Base-by-base conservation (phyloP, 1,140 invertebrate species). In the Drosophila kepulauana region DNA sequence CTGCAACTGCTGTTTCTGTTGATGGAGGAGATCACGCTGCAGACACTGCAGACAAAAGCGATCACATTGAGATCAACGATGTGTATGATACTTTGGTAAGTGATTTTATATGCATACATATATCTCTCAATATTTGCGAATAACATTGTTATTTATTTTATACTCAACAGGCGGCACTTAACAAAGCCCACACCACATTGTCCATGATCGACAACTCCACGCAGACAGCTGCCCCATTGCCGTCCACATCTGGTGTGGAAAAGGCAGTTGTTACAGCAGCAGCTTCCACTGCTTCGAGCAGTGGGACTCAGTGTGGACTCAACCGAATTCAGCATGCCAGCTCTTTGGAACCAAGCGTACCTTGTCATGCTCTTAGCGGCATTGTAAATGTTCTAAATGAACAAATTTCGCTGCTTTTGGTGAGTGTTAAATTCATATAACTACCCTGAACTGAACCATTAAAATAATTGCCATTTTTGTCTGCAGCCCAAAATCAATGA, bases 401-500 rank as follows among this genome's bases (percentile, higher is more conserved):
- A 64, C 94, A 95, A 77, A 93, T 95, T 72, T 94, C 94, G 52
- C 92, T 94, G 75, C 91, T 95, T 82, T 92, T 95, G 93, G 94
- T 95, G 88, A 82, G 92, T 91, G 45, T 46, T 0, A 13, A 30
- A 28, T n/a, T 46, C 11, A 30, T 35, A 2, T 35, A 35, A 8
- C 5, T 15, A 20, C 1, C 16, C 1, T 59, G 2, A 16, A 11
- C 1, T 59, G 1, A 16, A 38, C 2, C 6, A 13, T 33, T 35
- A 62, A 41, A 25, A 43, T 16, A 0, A 7, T 56, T 77, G n/a
- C 54, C 15, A 38, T 30, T 69, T 5, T n/a, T 68, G 35, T 78
- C 57, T 71, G 28, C 79, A 97, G 96, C 95, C 95, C 91, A 94
- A 96, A 68, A 94, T 96, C 61, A 96, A 95, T 91, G 94, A 95